Conservation (phyloP, 2,888 invertebrate genomes). For the Leptinotarsa rubiginosa region DNA sequence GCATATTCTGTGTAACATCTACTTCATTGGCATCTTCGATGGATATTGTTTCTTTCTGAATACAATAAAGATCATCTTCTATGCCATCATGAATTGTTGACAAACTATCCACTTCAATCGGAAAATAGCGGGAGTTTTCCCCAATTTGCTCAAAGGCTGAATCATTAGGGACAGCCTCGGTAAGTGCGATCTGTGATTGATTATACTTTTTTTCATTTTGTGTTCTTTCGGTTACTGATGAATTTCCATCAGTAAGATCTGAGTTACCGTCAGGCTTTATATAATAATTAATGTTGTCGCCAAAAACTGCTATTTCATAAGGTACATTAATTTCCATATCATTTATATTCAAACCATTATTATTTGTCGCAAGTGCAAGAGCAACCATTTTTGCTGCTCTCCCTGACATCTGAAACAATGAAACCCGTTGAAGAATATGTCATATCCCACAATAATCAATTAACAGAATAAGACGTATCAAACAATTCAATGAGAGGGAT, state of each 20-base stretch:
- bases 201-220: not conserved
- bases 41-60: not conserved
- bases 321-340: slow-evolving; percentile 8
- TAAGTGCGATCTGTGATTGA: not conserved
- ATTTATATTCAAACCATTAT: slow-evolving; percentile 5
- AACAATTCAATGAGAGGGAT: not conserved
- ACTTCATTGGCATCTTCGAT: not conserved
- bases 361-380: slow-evolving; percentile 4
- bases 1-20: not conserved
- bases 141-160: not conserved
- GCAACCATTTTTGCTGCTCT: slow-evolving; percentile 7
- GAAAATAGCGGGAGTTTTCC: not conserved
- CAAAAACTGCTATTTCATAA: slow-evolving; percentile 2
- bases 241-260: slow-evolving; percentile 2
- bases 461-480: slow-evolving; percentile 6
- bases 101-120: not conserved
- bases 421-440: slow-evolving; percentile 5
- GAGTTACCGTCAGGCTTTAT: not conserved
- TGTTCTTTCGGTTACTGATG: slow-evolving; percentile 1
- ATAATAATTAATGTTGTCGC: slow-evolving; percentile 2
- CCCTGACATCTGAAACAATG: slow-evolving; percentile 6
- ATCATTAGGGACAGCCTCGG: not conserved
- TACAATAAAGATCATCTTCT: not conserved
- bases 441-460: slow-evolving; percentile 5
- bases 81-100: not conserved